Evolutionary conservation across 2,113 vertebrate species (phyloP).

Genomic region (Okapia johnstoni): DNA sequence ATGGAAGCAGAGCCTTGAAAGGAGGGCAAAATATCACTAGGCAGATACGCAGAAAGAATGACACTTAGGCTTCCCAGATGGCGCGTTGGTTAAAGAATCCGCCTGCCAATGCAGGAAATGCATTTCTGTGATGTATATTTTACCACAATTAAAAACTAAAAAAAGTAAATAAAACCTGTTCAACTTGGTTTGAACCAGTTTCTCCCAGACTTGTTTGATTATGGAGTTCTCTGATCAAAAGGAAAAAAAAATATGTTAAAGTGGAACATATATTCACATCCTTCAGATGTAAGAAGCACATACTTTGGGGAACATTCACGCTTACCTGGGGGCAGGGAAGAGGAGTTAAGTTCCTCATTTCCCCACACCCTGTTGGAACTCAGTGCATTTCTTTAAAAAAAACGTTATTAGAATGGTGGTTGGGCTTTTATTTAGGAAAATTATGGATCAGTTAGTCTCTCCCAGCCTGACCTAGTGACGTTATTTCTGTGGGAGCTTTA

Average conservation of each 20-base stretch:
- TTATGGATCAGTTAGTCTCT: not conserved
- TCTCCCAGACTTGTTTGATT: not conserved
- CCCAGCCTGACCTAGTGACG: not conserved
- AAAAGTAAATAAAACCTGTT: not conserved
- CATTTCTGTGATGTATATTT: not conserved
- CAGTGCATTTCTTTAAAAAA: not conserved
- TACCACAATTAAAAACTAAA: not conserved
- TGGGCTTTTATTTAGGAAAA: not conserved
- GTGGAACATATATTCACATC: not conserved
- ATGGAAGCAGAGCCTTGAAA: not conserved
- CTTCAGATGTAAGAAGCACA: not conserved
- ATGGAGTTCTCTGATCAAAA: not conserved
- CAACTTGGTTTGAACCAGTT: not conserved
- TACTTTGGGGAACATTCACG: not conserved
- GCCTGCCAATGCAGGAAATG: not conserved
- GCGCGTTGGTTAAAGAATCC: not conserved
- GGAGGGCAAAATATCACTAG: not conserved
- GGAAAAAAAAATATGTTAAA: not conserved
- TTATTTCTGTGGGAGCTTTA: not conserved
- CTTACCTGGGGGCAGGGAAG: not conserved
- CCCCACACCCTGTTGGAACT: not conserved
- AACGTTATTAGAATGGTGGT: not conserved
- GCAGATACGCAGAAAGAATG: not conserved
- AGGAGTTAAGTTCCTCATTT: not conserved
- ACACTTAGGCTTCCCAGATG: not conserved